Conservation (phyloP, 2,113 vertebrate species). For the Gallinago jamesoni region DNA sequence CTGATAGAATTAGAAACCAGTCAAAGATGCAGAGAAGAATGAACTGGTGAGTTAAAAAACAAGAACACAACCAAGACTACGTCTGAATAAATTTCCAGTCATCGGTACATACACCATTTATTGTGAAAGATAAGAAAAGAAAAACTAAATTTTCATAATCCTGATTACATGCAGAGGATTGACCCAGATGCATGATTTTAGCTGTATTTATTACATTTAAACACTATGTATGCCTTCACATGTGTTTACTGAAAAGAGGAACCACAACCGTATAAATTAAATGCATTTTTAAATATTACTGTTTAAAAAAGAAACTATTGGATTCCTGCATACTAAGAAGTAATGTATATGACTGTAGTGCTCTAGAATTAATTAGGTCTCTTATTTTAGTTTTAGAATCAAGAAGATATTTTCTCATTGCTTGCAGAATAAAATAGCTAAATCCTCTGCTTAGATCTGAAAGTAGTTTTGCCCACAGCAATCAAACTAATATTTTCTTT, state of each 20-base stretch:
- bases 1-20: neutral
- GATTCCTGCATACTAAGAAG: slow-evolving; percentile 43
- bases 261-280: slow-evolving; percentile 45
- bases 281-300: slow-evolving; percentile 12
- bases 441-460: slow-evolving; percentile 62
- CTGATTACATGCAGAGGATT: slow-evolving; percentile 63
- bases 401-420: slow-evolving; percentile 61
- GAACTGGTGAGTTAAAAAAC: slow-evolving; percentile 13
- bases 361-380: slow-evolving; percentile 53
- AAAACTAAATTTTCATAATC: slow-evolving; percentile 67
- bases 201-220: slow-evolving; percentile 55
- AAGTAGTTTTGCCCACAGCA: slow-evolving; percentile 68
- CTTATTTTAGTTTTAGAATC: slow-evolving; percentile 53
- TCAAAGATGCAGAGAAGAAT: neutral
- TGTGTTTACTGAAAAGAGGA: slow-evolving; percentile 49
- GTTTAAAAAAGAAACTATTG: slow-evolving; percentile 35
- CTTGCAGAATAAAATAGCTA: slow-evolving; percentile 61
- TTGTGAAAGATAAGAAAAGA: slow-evolving; percentile 51
- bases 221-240: slow-evolving; percentile 38
- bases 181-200: slow-evolving; percentile 69
- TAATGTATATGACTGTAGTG: neutral
- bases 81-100: slow-evolving; percentile 51
- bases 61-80: slow-evolving; percentile 17
- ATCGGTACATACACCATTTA: slow-evolving; percentile 16
- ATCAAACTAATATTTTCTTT: slow-evolving; percentile 67